These are phyloP conservation scores for Hirudinaria manillensis DNA, from an alignment of 2,888 invertebrate species.

Conservation along the genomic window DNA sequence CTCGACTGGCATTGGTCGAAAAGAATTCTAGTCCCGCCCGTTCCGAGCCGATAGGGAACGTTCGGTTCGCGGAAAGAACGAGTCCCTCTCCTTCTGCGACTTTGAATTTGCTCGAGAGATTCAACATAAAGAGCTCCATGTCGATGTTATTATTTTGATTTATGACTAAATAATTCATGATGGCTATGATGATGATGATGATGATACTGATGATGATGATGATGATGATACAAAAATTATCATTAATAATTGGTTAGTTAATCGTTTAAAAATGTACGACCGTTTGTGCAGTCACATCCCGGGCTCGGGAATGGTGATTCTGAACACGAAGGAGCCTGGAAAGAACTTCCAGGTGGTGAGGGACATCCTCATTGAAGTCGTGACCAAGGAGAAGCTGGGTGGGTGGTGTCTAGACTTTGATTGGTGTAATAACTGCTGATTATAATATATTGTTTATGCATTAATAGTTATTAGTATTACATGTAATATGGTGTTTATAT, in stretches of 20 bases:
- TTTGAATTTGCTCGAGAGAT: too few species aligned
- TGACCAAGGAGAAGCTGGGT: neutral
- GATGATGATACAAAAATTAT: neutral
- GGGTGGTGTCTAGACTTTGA: too few species aligned
- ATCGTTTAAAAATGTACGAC: too few species aligned
- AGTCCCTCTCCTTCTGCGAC: too few species aligned
- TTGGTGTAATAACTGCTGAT: too few species aligned
- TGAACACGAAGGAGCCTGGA: slow-evolving; percentile 1
- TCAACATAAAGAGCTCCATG: too few species aligned
- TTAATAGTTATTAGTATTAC: too few species aligned
- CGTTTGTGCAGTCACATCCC: neutral
- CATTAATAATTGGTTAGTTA: too few species aligned
- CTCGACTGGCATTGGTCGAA: slow-evolving; percentile 79
- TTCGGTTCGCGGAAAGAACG: too few species aligned
- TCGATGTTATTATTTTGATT: neutral
- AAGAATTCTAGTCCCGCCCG: slow-evolving; percentile 48
- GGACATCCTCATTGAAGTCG: neutral
- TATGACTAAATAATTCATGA: neutral
- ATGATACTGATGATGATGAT: neutral
- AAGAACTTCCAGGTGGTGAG: neutral
- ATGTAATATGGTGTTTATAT: too few species aligned
- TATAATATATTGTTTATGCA: too few species aligned
- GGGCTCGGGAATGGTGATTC: neutral
- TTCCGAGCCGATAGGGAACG: too few species aligned
- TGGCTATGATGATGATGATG: neutral